Base-by-base conservation (phyloP, 2,888 invertebrate genomes). In the Subacronicta megacephala region DNA sequence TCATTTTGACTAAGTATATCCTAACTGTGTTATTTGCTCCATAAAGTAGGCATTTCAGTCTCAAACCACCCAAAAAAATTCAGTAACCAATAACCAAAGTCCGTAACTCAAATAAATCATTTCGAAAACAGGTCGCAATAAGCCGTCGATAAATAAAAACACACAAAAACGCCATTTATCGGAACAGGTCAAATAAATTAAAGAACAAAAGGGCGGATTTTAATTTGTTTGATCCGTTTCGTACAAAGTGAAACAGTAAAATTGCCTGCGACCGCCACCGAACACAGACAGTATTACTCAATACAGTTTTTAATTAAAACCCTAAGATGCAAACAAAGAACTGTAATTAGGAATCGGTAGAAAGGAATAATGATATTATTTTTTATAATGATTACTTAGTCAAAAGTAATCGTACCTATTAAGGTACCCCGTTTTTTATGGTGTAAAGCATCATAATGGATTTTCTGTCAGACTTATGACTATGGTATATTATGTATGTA, bases 211-310 rank as follows among this genome's bases (percentile, higher is more conserved):
- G 74, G 69, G 60, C 47, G 45, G 62, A 56, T 75, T 83, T 81
- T 77, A 82, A 83, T 85, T 84, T 80, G 81, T 84, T 84, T 85
- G 80, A 85, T 83, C 76, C 78, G 75, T 61, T 69, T 57, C 47
- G 67, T 65, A 70, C 76, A 75, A 81, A 82, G 78, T 75, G 78
- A 69, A 81, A 78, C 77, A 62, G 66, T 72, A 65, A 80, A 81
- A 81, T 81, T 80, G 78, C 72, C 37, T 17, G 53, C 72, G 53
- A 58, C 55, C 51, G 55, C 59, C 55, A 64, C 60, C 64, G 76
- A 78, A 80, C 72, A 58, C 77, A 61, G 52, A 64, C 72, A 70
- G 77, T 78, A 72, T 69, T 68, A 38, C 43, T 58, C 62, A 58
- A 66, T 64, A 61, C 43, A 43, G 42, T 35, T 57, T 26, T 75